A percentile compares a stretch with the other conserved stretches of the same genome.
Conservation (phyloP, 2,113 vertebrate species). For the Macaca fascicularis region T2T-MFA8v1.1 NC_088389.1:96570001-96570500, state of each 20-base stretch:
- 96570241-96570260: background rate
- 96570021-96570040: background rate
- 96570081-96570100: constrained; percentile 30
- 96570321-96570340: background rate
- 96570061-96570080: background rate
- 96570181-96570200: constrained; percentile 47
- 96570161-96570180: constrained; percentile 9
- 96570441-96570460: background rate
- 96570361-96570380: background rate
- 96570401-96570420: background rate
- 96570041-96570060: background rate
- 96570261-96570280: constrained; percentile 12
- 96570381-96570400: background rate
- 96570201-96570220: background rate
- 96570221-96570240: background rate
- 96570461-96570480: background rate
- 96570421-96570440: background rate
- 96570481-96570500: background rate
- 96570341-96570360: background rate
- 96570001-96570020: rapidly evolving
- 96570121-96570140: background rate
- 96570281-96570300: constrained; percentile 1
- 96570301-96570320: background rate
- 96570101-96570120: background rate
- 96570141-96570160: background rate